Conservation (phyloP, 2,888 invertebrate species). For the Sussaba pulchella region DNA sequence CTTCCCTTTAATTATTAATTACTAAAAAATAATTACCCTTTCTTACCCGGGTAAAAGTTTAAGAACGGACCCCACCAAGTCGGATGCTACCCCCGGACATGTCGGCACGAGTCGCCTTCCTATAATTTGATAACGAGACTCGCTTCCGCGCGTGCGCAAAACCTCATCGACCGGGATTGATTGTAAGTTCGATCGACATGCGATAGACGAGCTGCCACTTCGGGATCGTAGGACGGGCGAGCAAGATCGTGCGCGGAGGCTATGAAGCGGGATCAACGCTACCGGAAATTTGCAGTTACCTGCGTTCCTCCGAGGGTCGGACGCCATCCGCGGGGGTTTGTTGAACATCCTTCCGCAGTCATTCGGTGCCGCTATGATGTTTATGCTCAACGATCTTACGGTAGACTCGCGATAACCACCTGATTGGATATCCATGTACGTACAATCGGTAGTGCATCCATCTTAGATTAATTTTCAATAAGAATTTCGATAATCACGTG, state of each 20-base stretch:
- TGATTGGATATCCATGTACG: background rate
- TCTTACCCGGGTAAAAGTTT: too few species aligned
- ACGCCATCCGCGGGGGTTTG: conserved; percentile 68
- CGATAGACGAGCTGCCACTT: conserved; percentile 3
- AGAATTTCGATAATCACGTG: background rate
- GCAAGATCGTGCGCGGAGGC: conserved; percentile 50
- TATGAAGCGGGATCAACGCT: conserved; percentile 64
- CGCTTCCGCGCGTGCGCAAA: background rate
- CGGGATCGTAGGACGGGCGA: conserved; percentile 41
- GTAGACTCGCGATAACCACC: background rate
- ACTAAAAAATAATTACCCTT: too few species aligned
- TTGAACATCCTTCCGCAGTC: conserved; percentile 66
- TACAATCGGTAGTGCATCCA: conserved; percentile 26
- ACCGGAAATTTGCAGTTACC: conserved; percentile 82
- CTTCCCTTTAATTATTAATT: too few species aligned
- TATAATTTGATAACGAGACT: conserved; percentile 24
- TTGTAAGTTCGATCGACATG: conserved; percentile 60
- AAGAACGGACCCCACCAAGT: too few species aligned
- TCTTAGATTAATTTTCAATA: background rate
- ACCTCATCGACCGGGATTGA: conserved; percentile 40
- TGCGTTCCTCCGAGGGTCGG: conserved; percentile 79
- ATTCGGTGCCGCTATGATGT: conserved; percentile 41
- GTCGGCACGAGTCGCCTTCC: background rate
- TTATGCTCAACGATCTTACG: background rate
- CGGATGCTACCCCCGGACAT: too few species aligned